phyloP scores from a whole-genome alignment of 2,888 invertebrate genomes.

The Cynaeus angustus region DNA sequence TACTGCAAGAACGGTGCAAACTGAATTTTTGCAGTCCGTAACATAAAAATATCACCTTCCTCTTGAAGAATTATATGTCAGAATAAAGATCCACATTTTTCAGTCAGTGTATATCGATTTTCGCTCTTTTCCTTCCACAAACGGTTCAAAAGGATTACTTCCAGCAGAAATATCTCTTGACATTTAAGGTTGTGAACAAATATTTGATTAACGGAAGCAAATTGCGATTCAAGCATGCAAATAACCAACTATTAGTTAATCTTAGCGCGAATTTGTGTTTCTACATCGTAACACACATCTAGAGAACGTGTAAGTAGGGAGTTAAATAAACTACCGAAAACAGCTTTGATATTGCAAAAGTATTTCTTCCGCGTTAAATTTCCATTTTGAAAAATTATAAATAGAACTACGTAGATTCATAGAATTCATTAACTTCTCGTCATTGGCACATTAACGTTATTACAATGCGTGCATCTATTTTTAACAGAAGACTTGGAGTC shows the following conservation, averaged over 20 bases:
- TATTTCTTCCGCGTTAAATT: not conserved
- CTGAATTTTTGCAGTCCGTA: conserved; percentile 38
- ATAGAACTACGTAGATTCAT: not conserved
- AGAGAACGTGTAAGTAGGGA: not conserved
- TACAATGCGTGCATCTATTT: conserved; percentile 13
- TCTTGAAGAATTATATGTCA: conserved; percentile 20
- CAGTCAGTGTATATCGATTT: not conserved
- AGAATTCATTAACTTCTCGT: conserved; percentile 25
- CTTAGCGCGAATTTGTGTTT: conserved; percentile 21
- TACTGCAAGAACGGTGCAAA: conserved; percentile 30
- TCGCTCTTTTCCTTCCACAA: not conserved
- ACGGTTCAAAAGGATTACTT: conserved; percentile 10
- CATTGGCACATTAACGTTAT: conserved; percentile 17
- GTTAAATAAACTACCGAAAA: not conserved
- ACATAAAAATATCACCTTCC: conserved; percentile 17
- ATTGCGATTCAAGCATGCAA: conserved; percentile 12
- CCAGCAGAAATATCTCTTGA: conserved; percentile 12
- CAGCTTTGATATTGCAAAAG: not conserved
- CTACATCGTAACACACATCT: not conserved
- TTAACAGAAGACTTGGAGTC: conserved; percentile 17
- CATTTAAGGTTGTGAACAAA: conserved; percentile 17
- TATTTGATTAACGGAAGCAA: conserved; percentile 18
- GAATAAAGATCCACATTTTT: conserved; percentile 21
- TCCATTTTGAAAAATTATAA: not conserved
- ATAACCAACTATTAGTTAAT: conserved; percentile 19